Conservation (phyloP, 2,888 invertebrate genomes). For the Hypselothyrea guttata region DNA sequence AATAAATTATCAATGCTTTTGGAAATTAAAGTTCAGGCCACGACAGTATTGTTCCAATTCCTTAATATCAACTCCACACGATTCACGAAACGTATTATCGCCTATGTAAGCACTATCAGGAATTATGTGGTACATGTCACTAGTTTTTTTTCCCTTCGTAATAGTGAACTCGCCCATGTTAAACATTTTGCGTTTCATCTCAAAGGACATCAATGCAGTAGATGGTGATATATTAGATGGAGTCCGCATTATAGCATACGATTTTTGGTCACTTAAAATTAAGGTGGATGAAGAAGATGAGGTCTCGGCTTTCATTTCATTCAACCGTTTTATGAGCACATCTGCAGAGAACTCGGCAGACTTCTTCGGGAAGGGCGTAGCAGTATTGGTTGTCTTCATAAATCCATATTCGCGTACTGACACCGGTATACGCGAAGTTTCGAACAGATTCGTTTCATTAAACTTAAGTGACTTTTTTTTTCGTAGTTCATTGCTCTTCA, state of each 20-base stretch:
- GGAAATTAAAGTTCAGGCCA: constrained; percentile 33
- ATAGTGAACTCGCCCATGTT: constrained; percentile 52
- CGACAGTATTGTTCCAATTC: constrained; percentile 33
- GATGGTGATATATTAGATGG: too few species aligned
- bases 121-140: constrained; percentile 25
- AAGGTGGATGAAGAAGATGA: too few species aligned
- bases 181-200: constrained; percentile 52
- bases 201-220: constrained; percentile 26
- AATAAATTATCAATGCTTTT: neutral
- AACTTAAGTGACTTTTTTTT: neutral
- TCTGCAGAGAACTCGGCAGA: constrained; percentile 4
- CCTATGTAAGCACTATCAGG: too few species aligned
- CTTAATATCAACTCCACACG: neutral
- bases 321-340: constrained; percentile 15
- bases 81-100: too few species aligned
- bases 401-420: constrained; percentile 43
- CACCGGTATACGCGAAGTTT: constrained; percentile 11
- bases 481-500: too few species aligned
- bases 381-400: constrained; percentile 17
- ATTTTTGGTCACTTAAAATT: too few species aligned
- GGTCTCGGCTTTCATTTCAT: neutral
- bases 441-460: constrained; percentile 9
- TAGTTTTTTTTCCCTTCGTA: constrained; percentile 43
- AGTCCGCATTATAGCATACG: neutral
- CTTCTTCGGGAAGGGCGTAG: constrained; percentile 40